Evolutionary conservation across 2,888 invertebrate species (phyloP), one percentile per base, ranked within the genome.

Genomic region (Drosophila affinis): DNA sequence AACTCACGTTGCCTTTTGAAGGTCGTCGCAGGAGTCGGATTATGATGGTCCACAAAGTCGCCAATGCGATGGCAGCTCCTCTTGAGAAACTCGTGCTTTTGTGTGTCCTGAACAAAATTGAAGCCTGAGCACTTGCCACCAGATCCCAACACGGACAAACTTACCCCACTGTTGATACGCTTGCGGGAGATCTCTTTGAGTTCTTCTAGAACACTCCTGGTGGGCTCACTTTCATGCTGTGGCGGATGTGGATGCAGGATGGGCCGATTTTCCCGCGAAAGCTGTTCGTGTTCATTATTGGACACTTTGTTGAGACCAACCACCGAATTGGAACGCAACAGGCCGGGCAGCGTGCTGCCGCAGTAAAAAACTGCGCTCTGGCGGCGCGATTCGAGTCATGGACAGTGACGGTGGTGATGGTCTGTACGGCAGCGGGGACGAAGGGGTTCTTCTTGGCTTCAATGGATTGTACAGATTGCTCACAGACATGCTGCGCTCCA

Each of bases 101-200:
- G 89, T 10, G 87, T 64, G 49, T 91, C 91, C 92, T 92, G 75
- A 21, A 88, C 87, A 45, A 45, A 71, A 46, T 32, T 51, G 6
- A 48, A 54, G n/a, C 49, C 49, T 34, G 39, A 61, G 34, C 21
- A 57, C 18, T 3, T 54, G 27, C 9, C 49, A 21, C 12, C 9
- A 17, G 14, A 21, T 29, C 9, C 7, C 12, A 7, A 9, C 9
- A 14, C 24, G 27, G 17, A 34, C 7, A 14, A 24, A 87, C 89
- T 84, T 85, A 92, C 93, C 76, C 91, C 92, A 48, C 92, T 91
- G 77, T 93, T 93, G 32, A 94, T 93, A 44, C 94, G 91, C 84
- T 94, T 94, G 27, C 93, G 90, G 1, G 94, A 94, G 56, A 94
- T 94, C 87, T 94, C 94, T 74, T 93, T 93, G 0, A 94, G 82